phyloP scores from a whole-genome alignment of 2,888 invertebrate species.

The Nasonovia ribisnigri region DNA sequence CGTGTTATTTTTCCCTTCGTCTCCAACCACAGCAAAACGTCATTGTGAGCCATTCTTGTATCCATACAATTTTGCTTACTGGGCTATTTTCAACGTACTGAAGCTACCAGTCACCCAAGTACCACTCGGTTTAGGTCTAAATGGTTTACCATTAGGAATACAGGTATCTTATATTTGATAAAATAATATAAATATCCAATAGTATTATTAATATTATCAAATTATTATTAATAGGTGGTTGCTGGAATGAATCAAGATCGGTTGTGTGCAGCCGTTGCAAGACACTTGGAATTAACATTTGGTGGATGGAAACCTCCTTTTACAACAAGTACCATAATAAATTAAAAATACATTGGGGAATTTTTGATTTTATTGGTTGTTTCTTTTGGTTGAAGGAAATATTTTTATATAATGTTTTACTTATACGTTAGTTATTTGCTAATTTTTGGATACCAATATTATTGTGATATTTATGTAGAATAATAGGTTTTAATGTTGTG shows the following conservation, averaged over 20 bases:
- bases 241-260: constrained; percentile 83
- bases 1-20: constrained; percentile 85
- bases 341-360: not conserved
- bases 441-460: not conserved
- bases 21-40: constrained; percentile 83
- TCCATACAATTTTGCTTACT: constrained; percentile 88
- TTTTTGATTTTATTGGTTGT: not conserved
- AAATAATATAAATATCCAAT: not conserved
- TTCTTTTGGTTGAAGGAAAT: not conserved
- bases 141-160: constrained; percentile 83
- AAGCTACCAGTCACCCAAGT: constrained; percentile 87
- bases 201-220: constrained; percentile 66
- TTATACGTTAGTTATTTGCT: not conserved
- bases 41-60: constrained; percentile 84
- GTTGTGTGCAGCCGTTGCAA: constrained; percentile 84
- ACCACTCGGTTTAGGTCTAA: constrained; percentile 80
- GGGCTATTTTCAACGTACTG: constrained; percentile 86
- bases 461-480: not conserved
- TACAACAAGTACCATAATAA: not conserved
- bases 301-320: constrained; percentile 83
- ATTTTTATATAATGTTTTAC: not conserved
- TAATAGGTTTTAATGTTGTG: not conserved
- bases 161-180: constrained; percentile 72
- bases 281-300: constrained; percentile 81
- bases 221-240: constrained; percentile 74